These are phyloP conservation scores for Drosophila nikananu DNA, from an alignment of 1,140 invertebrate species.

Conservation along the genomic window DNA sequence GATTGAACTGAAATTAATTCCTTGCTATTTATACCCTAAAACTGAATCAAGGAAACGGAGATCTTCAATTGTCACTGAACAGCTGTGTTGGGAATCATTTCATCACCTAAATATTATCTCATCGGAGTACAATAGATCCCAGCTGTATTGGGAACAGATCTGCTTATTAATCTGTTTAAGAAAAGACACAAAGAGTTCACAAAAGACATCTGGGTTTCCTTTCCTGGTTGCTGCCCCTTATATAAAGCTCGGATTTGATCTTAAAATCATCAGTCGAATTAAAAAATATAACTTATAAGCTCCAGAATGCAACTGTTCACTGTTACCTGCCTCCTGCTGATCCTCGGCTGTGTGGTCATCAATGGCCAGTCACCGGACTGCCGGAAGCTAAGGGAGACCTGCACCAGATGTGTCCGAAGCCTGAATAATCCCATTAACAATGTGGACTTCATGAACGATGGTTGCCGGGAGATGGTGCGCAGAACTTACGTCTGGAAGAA, in stretches of 20 bases:
- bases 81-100: not conserved
- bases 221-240: not conserved
- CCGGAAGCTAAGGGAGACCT: slow-evolving; percentile 15
- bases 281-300: not conserved
- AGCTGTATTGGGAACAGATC: slow-evolving; percentile 6
- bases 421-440: slow-evolving; percentile 24
- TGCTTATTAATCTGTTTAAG: slow-evolving; percentile 16
- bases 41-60: not conserved
- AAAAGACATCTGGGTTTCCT: slow-evolving; percentile 9
- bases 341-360: slow-evolving; percentile 25
- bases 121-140: slow-evolving; percentile 1
- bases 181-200: not conserved
- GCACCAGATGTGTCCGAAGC: slow-evolving; percentile 14
- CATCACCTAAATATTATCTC: not conserved
- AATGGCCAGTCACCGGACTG: slow-evolving; percentile 43
- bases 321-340: slow-evolving; percentile 24
- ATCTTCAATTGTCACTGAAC: slow-evolving; percentile 4
- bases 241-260: slow-evolving; percentile 12
- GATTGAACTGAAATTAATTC: not conserved
- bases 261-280: not conserved
- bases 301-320: slow-evolving; percentile 45
- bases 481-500: slow-evolving; percentile 28
- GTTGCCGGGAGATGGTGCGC: slow-evolving; percentile 40
- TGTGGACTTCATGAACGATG: slow-evolving; percentile 34
- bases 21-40: slow-evolving; percentile 37